Evolutionary conservation across 1,140 invertebrate genomes (phyloP), one percentile per base, ranked within the genome.

Genomic region (Zelostemma sp.): DNA sequence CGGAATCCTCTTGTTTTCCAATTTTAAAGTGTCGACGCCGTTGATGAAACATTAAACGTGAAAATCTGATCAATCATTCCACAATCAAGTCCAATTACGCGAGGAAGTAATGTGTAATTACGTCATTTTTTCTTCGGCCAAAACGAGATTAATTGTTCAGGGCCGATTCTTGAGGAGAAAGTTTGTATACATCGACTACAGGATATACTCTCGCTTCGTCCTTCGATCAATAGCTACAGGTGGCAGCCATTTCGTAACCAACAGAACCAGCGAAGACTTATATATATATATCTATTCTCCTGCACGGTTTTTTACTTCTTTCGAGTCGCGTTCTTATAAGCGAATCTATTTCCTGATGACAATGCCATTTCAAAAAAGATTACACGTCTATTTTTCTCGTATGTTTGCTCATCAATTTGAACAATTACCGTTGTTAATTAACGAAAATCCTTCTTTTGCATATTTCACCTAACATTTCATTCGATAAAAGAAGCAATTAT

Each of bases 211-310:
- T 35, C 71, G 72, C 71, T 76, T 82, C 74, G 75, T 70, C 74
- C 78, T 80, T 68, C 82, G 83, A 85, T 85, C 83, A 85, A 86
- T 85, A 86, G 83, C 83, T 85, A 85, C 84, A 85, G 83, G 84
- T 85, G 83, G 83, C 81, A 85, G 80, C 82, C 83, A 86, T 85
- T 86, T 83, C 80, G 82, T 78, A 82, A 75, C 81, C 73, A 73
- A 68, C 65, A 58, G 35, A 18, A 41, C 46, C 55, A 68, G 57
- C 33, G 38, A 55, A 54, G 48, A 35, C 9, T 51, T 68, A 59
- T 62, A 66, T 61, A 43, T 49, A 43, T 43, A 15, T 43, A 43
- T 17, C 14, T 43, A 50, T 45, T 55, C 60, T 41, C 50, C 58
- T 59, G 43, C 51, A 50, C 49, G 35, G 16, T 31, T 28, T 61